Evolutionary conservation across 2,797 vertebrate species (phyloP).

Genomic region (Luscinia luscinia): DNA sequence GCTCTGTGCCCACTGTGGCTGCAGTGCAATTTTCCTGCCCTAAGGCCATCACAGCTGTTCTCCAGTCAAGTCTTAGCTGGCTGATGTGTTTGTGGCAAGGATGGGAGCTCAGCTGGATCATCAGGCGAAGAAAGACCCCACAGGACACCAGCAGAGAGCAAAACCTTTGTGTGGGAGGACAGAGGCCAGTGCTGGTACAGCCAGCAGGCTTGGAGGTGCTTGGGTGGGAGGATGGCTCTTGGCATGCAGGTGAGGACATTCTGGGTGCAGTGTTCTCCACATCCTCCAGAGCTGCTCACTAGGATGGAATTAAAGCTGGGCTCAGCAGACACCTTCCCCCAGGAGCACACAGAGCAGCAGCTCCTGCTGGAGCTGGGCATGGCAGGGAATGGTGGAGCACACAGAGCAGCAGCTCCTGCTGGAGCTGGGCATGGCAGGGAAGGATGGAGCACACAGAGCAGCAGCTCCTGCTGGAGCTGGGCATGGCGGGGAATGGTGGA

Average conservation of each 20-base stretch:
- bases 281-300: neutral
- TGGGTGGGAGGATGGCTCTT: neutral
- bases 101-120: neutral
- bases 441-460: neutral
- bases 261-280: fast-evolving
- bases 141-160: neutral
- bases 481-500: neutral
- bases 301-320: neutral
- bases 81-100: neutral
- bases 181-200: neutral
- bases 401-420: neutral
- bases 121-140: neutral
- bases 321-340: fast-evolving
- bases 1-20: neutral
- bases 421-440: neutral
- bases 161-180: neutral
- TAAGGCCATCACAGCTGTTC: neutral
- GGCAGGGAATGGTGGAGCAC: neutral
- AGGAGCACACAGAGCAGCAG: neutral
- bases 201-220: fast-evolving
- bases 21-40: neutral
- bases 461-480: neutral
- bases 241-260: neutral
- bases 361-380: neutral
- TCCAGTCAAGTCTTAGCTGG: neutral